Base-by-base conservation (phyloP, 2,797 vertebrate species). In the Diplodus sargus region DNA sequence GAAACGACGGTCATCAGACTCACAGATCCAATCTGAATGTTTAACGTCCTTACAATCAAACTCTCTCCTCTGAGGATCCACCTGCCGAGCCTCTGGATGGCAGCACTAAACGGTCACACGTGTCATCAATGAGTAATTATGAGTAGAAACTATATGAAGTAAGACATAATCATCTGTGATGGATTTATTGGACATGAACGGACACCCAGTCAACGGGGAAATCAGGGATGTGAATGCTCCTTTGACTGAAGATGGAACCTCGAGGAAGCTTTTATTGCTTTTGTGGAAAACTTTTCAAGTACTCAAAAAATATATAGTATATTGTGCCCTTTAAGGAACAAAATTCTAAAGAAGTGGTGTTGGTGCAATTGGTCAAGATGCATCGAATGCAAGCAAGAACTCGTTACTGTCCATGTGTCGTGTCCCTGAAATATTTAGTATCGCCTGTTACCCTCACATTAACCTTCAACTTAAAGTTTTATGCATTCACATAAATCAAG, bases 201-300 rank as follows among this genome's bases (percentile, higher is more conserved):
- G 68, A 86, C 63, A 13, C 25, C 47, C 67, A 60, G 85, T 83
- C 82, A 87, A 45, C 11, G 51, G 76, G 72, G 74, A 85, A 85
- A 90, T 91, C 93, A 90, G 91, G 89, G 84, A 90, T 82, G 86
- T 90, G 83, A 92, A 91, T 59, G 62, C 73, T 89, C 83, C 64
- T 88, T 87, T 75, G 83, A 88, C 83, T 90, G 82, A 74, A 82
- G 69, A 87, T n/a, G 67, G 84, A 82, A 82, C 66, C 67, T 56
- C 28, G 30, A 62, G 25, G 16, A 74, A 56, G 58, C 5, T 48
- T 76, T 57, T 76, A 6, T 73, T 34, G 34, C 4, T 63, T 75
- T 62, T 78, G 45, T 63, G 69, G 22, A 58, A 61, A 82, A 66
- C 28, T 68, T 67, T 59, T 47, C 66, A 75, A 75, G 76, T 43